Evolutionary conservation across 2,113 vertebrate genomes (phyloP).

Genomic region (Gallinago media): DNA sequence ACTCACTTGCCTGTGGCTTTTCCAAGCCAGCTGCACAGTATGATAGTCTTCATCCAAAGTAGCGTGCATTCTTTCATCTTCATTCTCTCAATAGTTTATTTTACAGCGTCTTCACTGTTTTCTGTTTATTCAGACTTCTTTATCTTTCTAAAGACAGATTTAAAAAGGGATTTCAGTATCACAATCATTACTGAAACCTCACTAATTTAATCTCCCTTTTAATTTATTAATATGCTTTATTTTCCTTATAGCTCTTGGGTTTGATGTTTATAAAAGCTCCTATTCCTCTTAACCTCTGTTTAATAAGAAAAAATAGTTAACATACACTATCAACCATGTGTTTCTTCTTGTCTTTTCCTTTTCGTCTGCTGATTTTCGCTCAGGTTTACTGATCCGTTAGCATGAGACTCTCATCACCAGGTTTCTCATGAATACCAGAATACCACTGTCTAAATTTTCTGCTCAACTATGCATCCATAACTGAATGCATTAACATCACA

Average conservation of each 20-base stretch:
- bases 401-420: not conserved
- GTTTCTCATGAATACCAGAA: conserved; percentile 42
- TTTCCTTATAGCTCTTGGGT: not conserved
- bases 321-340: not conserved
- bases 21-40: not conserved
- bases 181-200: not conserved
- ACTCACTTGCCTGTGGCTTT: not conserved
- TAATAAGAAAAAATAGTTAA: not conserved
- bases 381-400: not conserved
- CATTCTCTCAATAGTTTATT: not conserved
- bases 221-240: not conserved
- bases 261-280: not conserved
- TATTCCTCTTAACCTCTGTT: not conserved
- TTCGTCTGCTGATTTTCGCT: not conserved
- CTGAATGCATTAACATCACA: not conserved
- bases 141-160: not conserved
- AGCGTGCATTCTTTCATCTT: not conserved
- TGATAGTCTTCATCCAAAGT: not conserved
- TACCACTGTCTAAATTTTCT: conserved; percentile 10
- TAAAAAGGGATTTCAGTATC: not conserved
- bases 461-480: conserved; percentile 14
- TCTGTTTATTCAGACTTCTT: not conserved
- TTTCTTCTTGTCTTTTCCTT: not conserved
- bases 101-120: not conserved
- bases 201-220: not conserved